Base-by-base conservation (phyloP, 2,888 invertebrate species). In the Acanthococcus lagerstroemiae region DNA sequence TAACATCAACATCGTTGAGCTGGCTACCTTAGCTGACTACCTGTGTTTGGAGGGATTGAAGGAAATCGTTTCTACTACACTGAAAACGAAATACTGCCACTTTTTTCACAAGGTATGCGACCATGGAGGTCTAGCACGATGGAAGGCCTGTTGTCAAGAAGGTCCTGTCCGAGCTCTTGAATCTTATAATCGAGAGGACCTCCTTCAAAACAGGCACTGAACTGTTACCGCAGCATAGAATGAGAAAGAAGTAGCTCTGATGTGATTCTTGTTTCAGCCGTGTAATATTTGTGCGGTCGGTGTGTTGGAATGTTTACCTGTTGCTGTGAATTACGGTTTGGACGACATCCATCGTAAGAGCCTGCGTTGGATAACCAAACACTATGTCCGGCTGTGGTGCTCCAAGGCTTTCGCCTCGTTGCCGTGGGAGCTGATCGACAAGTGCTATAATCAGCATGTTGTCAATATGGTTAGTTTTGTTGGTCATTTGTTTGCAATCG, bases 311-410 rank as follows among this genome's bases (percentile, higher is more conserved):
- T 90, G 93, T 69, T 80, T 95, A 71, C 88, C 91, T 0, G 79
- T 95, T 48, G 86, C 92, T 4, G 83, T 90, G 4, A 87, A 88
- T 48, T 93, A 90, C 75, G 90, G 90, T 0, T 78, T 95, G 63
- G 90, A 91, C 72, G 93, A 94, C 74, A 79, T 95, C 22, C 88
- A 90, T 75, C 83, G 88, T 69, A 90, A 88, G 76, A 90, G 90
- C 74, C 78, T 93, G 57, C 82, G 85, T 69, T 95, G 95, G 95
- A 85, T 91, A 50, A 89, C 89, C 24, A 85, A 86, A 69, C 82
- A 95, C 76, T 94, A 93, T 76, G 82, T 85, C 6, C 83, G 87
- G 73, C 88, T 95, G 56, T 95, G 95, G 95, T 89, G 93, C 0
- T 90, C 90, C 2, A 86, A 92, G 72, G 85, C 88, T 3, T 95